phyloP scores from a whole-genome alignment of 2,888 invertebrate species.

The Drosophila colorata region DNA sequence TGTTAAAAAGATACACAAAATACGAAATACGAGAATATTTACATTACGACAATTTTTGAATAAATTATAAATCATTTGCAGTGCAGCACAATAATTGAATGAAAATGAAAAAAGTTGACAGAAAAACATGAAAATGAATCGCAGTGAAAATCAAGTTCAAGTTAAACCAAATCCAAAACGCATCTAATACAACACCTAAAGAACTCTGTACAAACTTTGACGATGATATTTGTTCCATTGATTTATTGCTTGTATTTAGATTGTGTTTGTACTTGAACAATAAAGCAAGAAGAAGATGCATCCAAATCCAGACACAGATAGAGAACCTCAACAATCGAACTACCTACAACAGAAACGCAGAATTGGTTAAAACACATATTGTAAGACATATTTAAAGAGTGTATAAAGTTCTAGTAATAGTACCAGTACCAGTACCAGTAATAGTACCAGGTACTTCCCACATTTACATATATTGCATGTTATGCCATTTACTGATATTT shows the following conservation, averaged over 20 bases:
- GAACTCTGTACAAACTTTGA: neutral
- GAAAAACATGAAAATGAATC: neutral
- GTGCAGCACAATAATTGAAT: conserved; percentile 78
- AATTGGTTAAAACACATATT: conserved; percentile 25
- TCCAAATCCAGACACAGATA: conserved; percentile 38
- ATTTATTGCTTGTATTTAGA: conserved; percentile 7
- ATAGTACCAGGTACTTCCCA: too few relatives aligned
- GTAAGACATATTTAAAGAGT: conserved; percentile 18
- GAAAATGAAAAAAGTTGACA: conserved; percentile 17
- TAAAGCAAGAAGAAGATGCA: conserved; percentile 12
- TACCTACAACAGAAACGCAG: conserved; percentile 43
- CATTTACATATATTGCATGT: conserved; percentile 21
- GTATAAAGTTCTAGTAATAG: conserved; percentile 13
- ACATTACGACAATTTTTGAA: conserved; percentile 59
- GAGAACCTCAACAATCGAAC: conserved; percentile 55
- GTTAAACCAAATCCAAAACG: neutral
- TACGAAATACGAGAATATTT: conserved; percentile 48
- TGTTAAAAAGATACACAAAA: conserved; percentile 32
- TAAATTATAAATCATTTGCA: conserved; percentile 73
- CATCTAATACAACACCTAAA: neutral
- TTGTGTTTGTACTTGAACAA: conserved; percentile 5
- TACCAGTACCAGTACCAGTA: neutral
- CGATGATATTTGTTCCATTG: neutral
- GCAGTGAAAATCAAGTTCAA: conserved; percentile 6
- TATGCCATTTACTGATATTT: conserved; percentile 44